Evolutionary conservation across 2,797 vertebrate species (phyloP).

Genomic region (Paedocypris micromegethes): DNA sequence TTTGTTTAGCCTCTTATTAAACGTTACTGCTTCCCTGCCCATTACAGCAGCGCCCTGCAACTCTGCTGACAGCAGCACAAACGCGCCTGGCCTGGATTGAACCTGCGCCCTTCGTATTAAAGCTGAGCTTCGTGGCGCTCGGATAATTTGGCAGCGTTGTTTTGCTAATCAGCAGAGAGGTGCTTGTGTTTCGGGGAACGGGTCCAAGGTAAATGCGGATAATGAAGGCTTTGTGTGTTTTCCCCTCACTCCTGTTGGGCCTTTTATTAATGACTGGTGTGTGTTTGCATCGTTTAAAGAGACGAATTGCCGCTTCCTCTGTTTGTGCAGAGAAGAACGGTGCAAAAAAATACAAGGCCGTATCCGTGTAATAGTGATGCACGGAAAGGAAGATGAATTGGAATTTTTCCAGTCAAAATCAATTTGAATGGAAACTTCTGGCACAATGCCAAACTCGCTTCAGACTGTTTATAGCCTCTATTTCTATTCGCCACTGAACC

Average conservation of each 20-base stretch:
- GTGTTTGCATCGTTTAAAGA: slow-evolving; percentile 26
- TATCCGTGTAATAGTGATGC: no score
- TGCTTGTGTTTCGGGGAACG: slow-evolving; percentile 36
- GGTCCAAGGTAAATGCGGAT: slow-evolving; percentile 38
- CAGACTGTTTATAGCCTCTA: no score
- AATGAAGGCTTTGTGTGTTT: slow-evolving; percentile 47
- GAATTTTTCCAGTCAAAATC: no score
- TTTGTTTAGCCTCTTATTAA: slow-evolving; percentile 52
- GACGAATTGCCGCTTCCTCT: background rate
- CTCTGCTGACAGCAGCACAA: slow-evolving; percentile 44
- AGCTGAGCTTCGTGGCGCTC: slow-evolving; percentile 39
- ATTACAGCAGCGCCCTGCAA: slow-evolving; percentile 49
- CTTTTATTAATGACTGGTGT: slow-evolving; percentile 38
- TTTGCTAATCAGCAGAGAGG: slow-evolving; percentile 47
- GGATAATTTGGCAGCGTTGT: slow-evolving; percentile 47
- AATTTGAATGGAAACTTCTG: no score
- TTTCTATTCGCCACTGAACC: no score
- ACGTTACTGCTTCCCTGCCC: slow-evolving; percentile 51
- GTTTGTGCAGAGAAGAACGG: no score
- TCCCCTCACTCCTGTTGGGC: slow-evolving; percentile 25
- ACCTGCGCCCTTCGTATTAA: slow-evolving; percentile 46
- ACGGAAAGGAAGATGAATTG: no score
- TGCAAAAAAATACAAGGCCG: no score
- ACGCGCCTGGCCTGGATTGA: slow-evolving; percentile 51
- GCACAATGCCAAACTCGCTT: no score